phyloP scores from a whole-genome alignment of 2,888 invertebrate genomes.

The Meganola albula region DNA sequence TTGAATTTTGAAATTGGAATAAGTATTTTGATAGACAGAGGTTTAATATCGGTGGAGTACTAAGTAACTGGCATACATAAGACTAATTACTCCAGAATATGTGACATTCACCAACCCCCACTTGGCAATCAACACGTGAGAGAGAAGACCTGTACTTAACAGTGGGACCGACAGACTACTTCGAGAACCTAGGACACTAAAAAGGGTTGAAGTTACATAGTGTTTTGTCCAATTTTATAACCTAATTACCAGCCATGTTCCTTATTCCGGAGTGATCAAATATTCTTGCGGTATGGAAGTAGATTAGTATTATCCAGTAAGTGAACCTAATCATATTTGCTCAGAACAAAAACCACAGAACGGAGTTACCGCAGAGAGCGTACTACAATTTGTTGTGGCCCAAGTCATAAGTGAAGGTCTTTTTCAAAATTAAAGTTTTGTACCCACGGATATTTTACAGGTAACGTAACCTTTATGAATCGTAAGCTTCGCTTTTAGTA shows the following conservation, averaged over 20 bases:
- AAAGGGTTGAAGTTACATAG: not conserved
- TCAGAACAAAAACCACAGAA: slow-evolving; percentile 29
- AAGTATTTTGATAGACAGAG: too few relatives aligned
- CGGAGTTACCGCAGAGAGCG: slow-evolving; percentile 19
- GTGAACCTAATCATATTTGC: slow-evolving; percentile 30
- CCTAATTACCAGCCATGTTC: not conserved
- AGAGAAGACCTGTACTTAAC: not conserved
- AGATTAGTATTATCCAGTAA: slow-evolving; percentile 27
- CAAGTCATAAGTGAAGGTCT: slow-evolving; percentile 5
- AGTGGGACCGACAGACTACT: not conserved
- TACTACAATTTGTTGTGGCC: slow-evolving; percentile 4
- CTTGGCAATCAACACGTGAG: not conserved
- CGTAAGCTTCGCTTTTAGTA: too few relatives aligned
- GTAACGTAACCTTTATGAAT: too few relatives aligned
- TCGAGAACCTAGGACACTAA: not conserved
- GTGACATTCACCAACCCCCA: too few relatives aligned
- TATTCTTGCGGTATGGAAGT: slow-evolving; percentile 14
- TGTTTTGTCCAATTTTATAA: not conserved
- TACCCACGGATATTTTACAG: too few relatives aligned
- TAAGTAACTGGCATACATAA: too few relatives aligned
- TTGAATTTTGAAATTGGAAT: too few relatives aligned
- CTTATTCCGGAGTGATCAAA: slow-evolving; percentile 17
- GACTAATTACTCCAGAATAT: too few relatives aligned
- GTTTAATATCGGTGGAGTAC: too few relatives aligned
- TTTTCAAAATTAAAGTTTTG: too few relatives aligned